phyloP scores from a whole-genome alignment of 2,888 invertebrate genomes.

The Apodemia hepburni region DNA sequence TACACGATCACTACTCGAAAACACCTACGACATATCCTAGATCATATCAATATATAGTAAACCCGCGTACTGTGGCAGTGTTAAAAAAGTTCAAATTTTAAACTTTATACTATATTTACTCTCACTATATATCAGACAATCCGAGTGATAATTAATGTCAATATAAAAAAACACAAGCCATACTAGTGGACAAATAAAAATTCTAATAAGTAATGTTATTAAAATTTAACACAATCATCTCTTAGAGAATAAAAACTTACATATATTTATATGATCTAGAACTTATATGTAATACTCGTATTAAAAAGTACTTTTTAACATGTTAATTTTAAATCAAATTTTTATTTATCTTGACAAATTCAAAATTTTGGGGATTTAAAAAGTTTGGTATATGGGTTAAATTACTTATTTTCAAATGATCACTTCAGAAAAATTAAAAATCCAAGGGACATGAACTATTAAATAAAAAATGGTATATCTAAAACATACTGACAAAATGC shows the following conservation, averaged over 20 bases:
- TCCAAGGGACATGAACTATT: background rate
- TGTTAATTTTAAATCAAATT: slow-evolving; percentile 3
- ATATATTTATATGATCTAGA: slow-evolving; percentile 80
- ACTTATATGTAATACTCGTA: slow-evolving; percentile 62
- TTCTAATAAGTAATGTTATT: slow-evolving; percentile 6
- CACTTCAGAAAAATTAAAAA: background rate
- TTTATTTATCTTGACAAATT: background rate
- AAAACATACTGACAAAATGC: slow-evolving; percentile 5
- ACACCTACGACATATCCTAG: slow-evolving; percentile 78
- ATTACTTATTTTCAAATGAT: background rate
- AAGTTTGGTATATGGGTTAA: background rate
- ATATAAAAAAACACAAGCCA: slow-evolving; percentile 58
- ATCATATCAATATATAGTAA: slow-evolving; percentile 76
- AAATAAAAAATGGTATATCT: background rate
- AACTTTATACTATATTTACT: slow-evolving; percentile 69
- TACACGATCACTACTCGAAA: slow-evolving; percentile 77
- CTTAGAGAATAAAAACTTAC: slow-evolving; percentile 34
- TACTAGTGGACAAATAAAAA: slow-evolving; percentile 43
- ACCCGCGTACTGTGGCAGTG: slow-evolving; percentile 61
- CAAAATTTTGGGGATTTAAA: background rate
- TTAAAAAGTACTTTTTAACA: slow-evolving; percentile 18
- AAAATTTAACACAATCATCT: slow-evolving; percentile 9
- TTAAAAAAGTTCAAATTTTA: slow-evolving; percentile 46
- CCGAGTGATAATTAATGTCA: slow-evolving; percentile 59
- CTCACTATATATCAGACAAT: slow-evolving; percentile 73